Evolutionary conservation across 2,888 invertebrate species (phyloP).

Genomic region (Pycnomerus fuliginosus): DNA sequence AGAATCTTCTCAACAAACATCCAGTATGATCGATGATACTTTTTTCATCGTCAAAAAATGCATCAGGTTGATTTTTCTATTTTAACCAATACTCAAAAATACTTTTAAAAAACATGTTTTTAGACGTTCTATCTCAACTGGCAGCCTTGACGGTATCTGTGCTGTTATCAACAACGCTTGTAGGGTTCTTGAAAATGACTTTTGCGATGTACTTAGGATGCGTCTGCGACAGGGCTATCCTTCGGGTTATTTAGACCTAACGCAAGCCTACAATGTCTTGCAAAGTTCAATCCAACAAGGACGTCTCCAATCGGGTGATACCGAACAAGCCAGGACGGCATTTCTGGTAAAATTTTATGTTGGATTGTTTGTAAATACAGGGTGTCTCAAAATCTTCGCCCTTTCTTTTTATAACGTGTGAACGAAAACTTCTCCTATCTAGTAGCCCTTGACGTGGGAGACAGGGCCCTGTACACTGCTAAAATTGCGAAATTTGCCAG

Average conservation of each 20-base stretch:
- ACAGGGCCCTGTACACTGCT: too few species aligned
- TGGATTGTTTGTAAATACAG: not conserved
- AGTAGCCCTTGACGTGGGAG: too few species aligned
- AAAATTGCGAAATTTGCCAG: too few species aligned
- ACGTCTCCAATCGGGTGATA: slow-evolving; percentile 73
- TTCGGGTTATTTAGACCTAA: slow-evolving; percentile 72
- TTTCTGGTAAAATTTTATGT: slow-evolving; percentile 72
- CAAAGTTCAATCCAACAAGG: slow-evolving; percentile 79
- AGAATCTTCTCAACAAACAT: slow-evolving; percentile 73
- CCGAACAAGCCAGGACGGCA: slow-evolving; percentile 72
- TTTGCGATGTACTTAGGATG: slow-evolving; percentile 69
- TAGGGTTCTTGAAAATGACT: slow-evolving; percentile 82
- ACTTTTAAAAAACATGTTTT: slow-evolving; percentile 28
- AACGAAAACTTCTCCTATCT: too few species aligned
- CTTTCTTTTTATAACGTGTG: too few species aligned
- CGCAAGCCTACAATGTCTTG: slow-evolving; percentile 81
- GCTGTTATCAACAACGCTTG: slow-evolving; percentile 94
- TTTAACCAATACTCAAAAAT: not conserved
- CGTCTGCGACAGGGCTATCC: slow-evolving; percentile 79
- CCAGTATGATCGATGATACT: slow-evolving; percentile 95
- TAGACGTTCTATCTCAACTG: slow-evolving; percentile 86
- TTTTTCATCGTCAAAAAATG: slow-evolving; percentile 97
- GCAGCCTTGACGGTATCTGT: slow-evolving; percentile 93
- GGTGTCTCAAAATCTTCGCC: not conserved
- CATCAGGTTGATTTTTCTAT: slow-evolving; percentile 62